Conservation (phyloP, 2,113 vertebrate genomes). For the Sciurus niger region DNA sequence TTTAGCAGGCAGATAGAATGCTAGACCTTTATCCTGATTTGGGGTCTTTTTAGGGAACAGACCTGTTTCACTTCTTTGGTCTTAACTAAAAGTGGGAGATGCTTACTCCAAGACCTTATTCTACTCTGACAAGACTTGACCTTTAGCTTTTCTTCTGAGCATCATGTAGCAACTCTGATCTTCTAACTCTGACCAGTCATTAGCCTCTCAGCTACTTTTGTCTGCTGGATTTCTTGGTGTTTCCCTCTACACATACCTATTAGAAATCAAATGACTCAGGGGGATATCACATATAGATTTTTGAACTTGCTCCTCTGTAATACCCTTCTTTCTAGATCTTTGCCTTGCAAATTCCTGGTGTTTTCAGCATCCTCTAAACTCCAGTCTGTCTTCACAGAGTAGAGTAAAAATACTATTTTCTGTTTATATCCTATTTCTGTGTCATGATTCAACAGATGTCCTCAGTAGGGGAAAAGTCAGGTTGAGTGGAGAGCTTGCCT, state of each 20-base stretch:
- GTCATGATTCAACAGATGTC: background rate
- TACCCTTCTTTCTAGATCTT: slow-evolving; percentile 3
- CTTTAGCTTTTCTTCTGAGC: background rate
- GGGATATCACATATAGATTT: background rate
- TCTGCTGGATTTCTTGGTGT: slow-evolving; percentile 33
- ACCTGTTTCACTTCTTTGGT: background rate
- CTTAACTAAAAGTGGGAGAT: slow-evolving; percentile 15
- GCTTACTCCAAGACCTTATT: background rate
- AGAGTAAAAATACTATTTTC: background rate
- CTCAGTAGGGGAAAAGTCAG: background rate
- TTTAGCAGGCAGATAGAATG: background rate
- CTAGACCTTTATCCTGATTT: slow-evolving; percentile 1
- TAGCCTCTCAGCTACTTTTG: background rate
- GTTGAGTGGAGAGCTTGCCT: background rate
- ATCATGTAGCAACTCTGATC: background rate
- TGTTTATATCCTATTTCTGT: slow-evolving; percentile 13
- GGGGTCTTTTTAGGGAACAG: background rate
- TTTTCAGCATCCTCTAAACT: background rate
- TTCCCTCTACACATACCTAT: background rate
- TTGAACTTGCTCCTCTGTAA: background rate
- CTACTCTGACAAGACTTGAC: background rate
- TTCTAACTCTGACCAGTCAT: background rate
- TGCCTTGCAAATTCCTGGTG: slow-evolving; percentile 35
- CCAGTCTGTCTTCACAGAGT: background rate
- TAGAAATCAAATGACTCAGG: slow-evolving; percentile 24